Conservation (phyloP, 2,113 vertebrate species). For the Python bivittatus region DNA sequence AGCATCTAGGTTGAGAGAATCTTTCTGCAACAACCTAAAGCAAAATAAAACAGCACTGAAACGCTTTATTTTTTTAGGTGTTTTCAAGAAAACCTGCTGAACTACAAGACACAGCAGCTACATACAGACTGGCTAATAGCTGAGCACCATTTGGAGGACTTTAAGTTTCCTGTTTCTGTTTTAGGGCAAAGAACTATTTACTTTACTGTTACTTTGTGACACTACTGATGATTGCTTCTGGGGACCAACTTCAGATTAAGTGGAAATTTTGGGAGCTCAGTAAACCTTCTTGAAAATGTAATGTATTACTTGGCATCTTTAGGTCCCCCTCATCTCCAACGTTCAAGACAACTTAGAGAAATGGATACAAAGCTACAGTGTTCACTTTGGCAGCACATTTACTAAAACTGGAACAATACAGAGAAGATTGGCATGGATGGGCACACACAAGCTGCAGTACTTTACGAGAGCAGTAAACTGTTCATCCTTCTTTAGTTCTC, state of each 20-base stretch:
- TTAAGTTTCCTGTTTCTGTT: not conserved
- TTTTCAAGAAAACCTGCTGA: not conserved
- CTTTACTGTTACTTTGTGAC: not conserved
- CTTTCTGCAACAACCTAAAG: constrained; percentile 88
- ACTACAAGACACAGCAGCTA: not conserved
- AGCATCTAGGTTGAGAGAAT: constrained; percentile 88
- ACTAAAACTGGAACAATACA: not conserved
- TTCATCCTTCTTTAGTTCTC: not conserved
- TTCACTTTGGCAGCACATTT: not conserved
- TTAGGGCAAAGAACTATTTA: not conserved
- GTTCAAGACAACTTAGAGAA: not conserved
- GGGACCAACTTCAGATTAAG: not conserved
- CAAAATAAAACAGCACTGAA: constrained; percentile 44
- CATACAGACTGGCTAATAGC: not conserved
- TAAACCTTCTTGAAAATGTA: not conserved
- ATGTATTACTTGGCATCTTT: not conserved
- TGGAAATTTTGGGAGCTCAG: not conserved
- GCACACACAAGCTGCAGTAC: too few species aligned
- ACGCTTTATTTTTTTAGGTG: not conserved
- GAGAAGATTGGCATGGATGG: not conserved
- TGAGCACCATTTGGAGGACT: not conserved
- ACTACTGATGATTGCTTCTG: not conserved
- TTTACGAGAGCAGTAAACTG: not conserved
- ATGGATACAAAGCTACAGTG: not conserved
- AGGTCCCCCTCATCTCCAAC: not conserved